Evolutionary conservation across 2,888 invertebrate genomes (phyloP), one percentile per base, ranked within the genome.

Genomic region (Ormyrus rosae): DNA sequence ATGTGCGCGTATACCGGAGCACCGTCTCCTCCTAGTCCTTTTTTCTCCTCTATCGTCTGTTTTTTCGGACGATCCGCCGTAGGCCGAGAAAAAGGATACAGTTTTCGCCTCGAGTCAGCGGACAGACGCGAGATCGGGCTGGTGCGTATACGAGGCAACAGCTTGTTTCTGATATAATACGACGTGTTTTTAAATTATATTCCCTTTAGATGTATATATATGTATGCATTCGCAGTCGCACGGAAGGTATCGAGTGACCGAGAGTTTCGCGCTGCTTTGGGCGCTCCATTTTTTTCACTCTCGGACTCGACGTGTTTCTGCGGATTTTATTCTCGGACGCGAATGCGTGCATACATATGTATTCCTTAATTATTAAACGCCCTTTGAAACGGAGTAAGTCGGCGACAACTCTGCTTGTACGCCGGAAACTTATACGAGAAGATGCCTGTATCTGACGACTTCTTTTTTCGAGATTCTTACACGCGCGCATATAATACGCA

Each of bases 111-210:
- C 72, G 71, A 48, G 72, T 76, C 67, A 80, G 50, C 64, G 19
- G 53, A 55, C n/a, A 58, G 50, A 5, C 45, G 50, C 64, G 11
- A n/a, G 51, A 34, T 34, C 34, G 46, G 13, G 48, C 4, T 55
- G 11, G 48, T n/a, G 10, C 50, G 45, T 61, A 10, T 9, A 50
- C 63, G 48, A 48, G 58, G 13, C 19, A 58, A 60, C 80, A 58
- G 50, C 79, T 69, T 74, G 74, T 79, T 68, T 11, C 73, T 61
- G 80, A 76, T 68, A 69, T 77, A 76, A 76, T 71, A 61, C 76
- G 45, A n/a, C 63, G 45, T 13, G 68, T 61, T 56, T 55, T 56
- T 34, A 72, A 72, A 75, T 69, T 58, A 46, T 64, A 50, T 56
- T 8, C 34, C 13, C 46, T 70, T 19, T 0, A 34, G 13, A 58